A percentile compares a stretch with the other conserved stretches of the same genome.
Evolutionary conservation across 2,113 vertebrate genomes (phyloP).

Genomic region (Apodemus speciosus): DNA sequence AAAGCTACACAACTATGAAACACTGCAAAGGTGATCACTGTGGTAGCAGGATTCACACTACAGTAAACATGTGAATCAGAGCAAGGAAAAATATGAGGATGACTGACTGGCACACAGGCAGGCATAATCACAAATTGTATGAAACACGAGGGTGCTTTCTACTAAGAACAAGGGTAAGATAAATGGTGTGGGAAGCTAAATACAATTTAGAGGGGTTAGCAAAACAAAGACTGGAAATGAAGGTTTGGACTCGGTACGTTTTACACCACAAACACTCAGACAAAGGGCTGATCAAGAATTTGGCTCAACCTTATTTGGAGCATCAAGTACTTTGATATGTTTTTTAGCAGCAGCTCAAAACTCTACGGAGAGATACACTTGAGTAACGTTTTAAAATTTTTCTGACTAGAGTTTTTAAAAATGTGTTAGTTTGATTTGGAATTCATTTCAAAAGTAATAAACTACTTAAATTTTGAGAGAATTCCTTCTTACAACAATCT

Average conservation of each 20-base stretch:
- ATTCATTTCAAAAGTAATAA: constrained; percentile 61
- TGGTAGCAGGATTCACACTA: background rate
- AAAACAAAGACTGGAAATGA: constrained; percentile 27
- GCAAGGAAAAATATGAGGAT: constrained; percentile 27
- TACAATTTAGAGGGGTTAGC: constrained; percentile 9
- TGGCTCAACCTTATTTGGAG: constrained; percentile 37
- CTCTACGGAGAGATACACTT: constrained; percentile 27
- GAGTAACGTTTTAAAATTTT: constrained; percentile 49
- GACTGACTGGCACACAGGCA: background rate
- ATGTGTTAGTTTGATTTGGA: constrained; percentile 45
- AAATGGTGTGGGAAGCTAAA: constrained; percentile 41
- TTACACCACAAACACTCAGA: constrained; percentile 26
- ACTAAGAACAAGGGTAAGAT: constrained; percentile 50
- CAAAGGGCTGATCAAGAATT: constrained; percentile 52
- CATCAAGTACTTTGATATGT: constrained; percentile 49
- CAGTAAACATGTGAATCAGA: background rate
- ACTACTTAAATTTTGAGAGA: constrained; percentile 47
- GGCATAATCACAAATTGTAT: background rate
- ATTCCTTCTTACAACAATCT: constrained; percentile 27
- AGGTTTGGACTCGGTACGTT: constrained; percentile 7
- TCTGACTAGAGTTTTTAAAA: constrained; percentile 44
- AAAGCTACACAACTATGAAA: constrained; percentile 19
- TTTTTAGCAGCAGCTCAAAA: constrained; percentile 53
- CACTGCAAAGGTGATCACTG: background rate
- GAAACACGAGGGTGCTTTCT: constrained; percentile 22